A percentile compares a stretch with the other conserved stretches of the same genome.
These are phyloP conservation scores for Platichthys stellatus DNA, from an alignment of 2,113 vertebrate species.

Conservation along the genomic window DNA sequence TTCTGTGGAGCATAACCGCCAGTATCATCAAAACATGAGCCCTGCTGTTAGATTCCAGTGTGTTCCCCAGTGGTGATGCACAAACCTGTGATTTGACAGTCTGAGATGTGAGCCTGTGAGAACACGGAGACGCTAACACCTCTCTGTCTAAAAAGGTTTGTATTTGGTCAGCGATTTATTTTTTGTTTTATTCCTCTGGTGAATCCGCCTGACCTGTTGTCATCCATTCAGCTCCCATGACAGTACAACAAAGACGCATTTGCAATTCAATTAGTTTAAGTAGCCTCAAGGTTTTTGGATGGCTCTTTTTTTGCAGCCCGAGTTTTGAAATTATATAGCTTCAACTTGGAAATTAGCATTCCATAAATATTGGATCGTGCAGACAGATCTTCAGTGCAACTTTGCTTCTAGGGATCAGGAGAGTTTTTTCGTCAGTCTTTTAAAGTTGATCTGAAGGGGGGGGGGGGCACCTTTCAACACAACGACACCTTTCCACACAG, in stretches of 20 bases:
- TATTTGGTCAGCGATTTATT: slow-evolving; percentile 2
- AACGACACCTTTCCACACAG: slow-evolving; percentile 19
- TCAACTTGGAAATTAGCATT: slow-evolving; percentile 64
- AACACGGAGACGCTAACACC: not conserved
- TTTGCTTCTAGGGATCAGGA: slow-evolving; percentile 35
- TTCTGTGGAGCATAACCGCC: not conserved
- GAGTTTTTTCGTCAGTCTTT: slow-evolving; percentile 26
- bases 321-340: slow-evolving; percentile 70
- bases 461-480: not conserved
- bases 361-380: slow-evolving; percentile 75
- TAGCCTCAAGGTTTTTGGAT: slow-evolving; percentile 52
- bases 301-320: slow-evolving; percentile 39
- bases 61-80: not conserved
- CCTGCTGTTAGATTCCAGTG: not conserved
- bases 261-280: slow-evolving; percentile 77
- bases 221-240: slow-evolving; percentile 59
- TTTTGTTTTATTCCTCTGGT: not conserved
- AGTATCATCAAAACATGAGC: not conserved
- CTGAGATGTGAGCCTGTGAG: not conserved
- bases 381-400: slow-evolving; percentile 49
- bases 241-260: slow-evolving; percentile 66
- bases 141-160: not conserved
- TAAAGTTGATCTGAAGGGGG: slow-evolving; percentile 6
- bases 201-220: slow-evolving; percentile 70
- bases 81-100: not conserved